A percentile compares a stretch with the other conserved stretches of the same genome.
Conservation (phyloP, 2,888 invertebrate genomes). For the Palloptera scutellata region DNA sequence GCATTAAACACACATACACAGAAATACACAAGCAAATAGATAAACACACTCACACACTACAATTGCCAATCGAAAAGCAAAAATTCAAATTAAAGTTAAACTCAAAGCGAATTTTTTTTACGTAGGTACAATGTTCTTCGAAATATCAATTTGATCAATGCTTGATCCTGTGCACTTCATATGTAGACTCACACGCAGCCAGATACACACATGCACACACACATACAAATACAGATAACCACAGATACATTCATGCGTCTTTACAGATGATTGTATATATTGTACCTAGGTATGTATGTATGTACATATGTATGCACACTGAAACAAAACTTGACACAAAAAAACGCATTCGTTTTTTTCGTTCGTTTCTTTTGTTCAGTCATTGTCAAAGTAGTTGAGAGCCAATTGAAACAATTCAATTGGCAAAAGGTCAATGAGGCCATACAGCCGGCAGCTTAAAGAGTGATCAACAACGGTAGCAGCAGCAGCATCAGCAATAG, state of each 20-base stretch:
- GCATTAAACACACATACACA: conserved; percentile 24
- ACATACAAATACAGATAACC: conserved; percentile 2
- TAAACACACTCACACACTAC: neutral
- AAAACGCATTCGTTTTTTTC: conserved; percentile 17
- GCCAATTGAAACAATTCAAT: conserved; percentile 40
- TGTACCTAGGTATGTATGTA: too few relatives aligned
- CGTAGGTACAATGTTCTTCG: neutral
- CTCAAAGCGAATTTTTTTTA: conserved; percentile 1
- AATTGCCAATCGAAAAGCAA: conserved; percentile 15
- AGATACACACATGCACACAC: conserved; percentile 4
- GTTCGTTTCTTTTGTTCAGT: neutral
- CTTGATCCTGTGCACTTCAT: conserved; percentile 19
- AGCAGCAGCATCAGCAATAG: neutral
- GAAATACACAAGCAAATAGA: neutral
- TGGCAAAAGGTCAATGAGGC: conserved; percentile 24
- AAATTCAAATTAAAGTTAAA: conserved; percentile 16
- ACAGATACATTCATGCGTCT: neutral
- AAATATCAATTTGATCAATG: conserved; percentile 28
- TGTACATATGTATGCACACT: conserved; percentile 7
- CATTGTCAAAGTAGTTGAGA: conserved; percentile 33
- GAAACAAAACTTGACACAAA: conserved; percentile 20
- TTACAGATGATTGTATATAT: too few relatives aligned
- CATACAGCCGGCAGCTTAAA: neutral
- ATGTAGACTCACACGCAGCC: too few relatives aligned
- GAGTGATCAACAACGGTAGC: neutral